Percentiles rank a stretch among this genome's conserved stretches.
These are phyloP conservation scores for Alviniconcha marisindica DNA, from an alignment of 1,140 invertebrate genomes.

Conservation along the genomic window DNA sequence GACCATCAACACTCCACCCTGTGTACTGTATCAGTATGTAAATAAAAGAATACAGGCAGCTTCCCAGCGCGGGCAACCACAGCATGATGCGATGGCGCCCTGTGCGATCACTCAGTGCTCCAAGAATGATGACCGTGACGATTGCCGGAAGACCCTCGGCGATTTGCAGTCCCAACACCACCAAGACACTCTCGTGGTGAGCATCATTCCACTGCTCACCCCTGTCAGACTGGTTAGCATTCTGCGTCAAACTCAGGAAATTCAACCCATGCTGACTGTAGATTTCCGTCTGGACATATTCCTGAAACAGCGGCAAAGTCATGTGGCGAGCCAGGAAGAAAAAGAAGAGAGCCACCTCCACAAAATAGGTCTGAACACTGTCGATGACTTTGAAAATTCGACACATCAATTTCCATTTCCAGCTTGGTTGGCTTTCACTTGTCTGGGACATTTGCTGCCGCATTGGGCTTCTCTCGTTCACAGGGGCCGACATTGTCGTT, in stretches of 20 bases:
- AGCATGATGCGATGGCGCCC: conserved; percentile 66
- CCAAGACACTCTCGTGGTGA: conserved; percentile 64
- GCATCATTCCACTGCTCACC: conserved; percentile 54
- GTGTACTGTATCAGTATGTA: conserved; percentile 71
- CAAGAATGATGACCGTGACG: conserved; percentile 68
- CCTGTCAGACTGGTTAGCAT: conserved; percentile 33
- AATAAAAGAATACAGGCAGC: conserved; percentile 64
- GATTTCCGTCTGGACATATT: conserved; percentile 67
- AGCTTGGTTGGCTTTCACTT: not conserved
- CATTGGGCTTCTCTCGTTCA: conserved; percentile 23
- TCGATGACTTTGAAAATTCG: conserved; percentile 47
- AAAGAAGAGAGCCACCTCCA: conserved; percentile 68
- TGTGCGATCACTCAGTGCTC: conserved; percentile 70
- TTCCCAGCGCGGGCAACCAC: conserved; percentile 68
- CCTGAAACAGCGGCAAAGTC: conserved; percentile 70
- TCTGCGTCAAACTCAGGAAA: conserved; percentile 41
- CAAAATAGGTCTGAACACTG: conserved; percentile 63
- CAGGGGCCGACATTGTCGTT: not conserved
- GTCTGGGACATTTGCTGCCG: not conserved
- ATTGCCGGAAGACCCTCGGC: conserved; percentile 71
- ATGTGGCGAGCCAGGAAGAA: conserved; percentile 71
- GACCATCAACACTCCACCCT: conserved; percentile 69
- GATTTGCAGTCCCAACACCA: conserved; percentile 67
- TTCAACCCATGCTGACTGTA: conserved; percentile 60
- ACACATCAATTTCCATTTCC: conserved; percentile 29